phyloP scores from a whole-genome alignment of 2,113 vertebrate species.

The Ciconia boyciana region DNA sequence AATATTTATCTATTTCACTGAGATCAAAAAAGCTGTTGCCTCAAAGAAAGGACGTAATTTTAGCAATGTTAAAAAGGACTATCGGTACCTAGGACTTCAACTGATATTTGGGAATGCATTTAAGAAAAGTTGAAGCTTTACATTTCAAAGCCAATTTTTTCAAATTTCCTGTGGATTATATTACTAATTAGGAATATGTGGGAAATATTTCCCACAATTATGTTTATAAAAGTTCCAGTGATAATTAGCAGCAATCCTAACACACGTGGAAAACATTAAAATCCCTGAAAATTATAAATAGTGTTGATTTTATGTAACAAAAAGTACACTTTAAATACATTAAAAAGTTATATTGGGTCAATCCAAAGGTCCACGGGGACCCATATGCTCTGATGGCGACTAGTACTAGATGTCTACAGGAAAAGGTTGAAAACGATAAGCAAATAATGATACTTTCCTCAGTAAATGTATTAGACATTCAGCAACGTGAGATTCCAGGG shows the following conservation, averaged over 20 bases:
- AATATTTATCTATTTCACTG: neutral
- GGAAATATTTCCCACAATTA: constrained; percentile 60
- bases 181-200: constrained; percentile 67
- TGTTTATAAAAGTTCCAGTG: constrained; percentile 33
- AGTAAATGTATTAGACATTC: neutral
- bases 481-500: accelerated
- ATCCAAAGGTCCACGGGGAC: neutral
- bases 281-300: constrained; percentile 7
- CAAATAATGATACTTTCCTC: neutral
- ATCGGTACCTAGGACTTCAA: neutral
- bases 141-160: constrained; percentile 60
- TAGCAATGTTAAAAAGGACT: neutral
- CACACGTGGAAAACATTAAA: constrained; percentile 37
- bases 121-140: constrained; percentile 46
- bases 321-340: neutral
- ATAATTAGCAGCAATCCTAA: constrained; percentile 43
- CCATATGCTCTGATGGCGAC: accelerated
- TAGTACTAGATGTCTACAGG: neutral
- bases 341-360: neutral
- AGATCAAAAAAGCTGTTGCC: neutral
- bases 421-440: neutral
- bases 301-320: constrained; percentile 2
- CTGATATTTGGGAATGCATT: neutral
- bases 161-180: constrained; percentile 18
- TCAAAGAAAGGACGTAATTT: neutral